A percentile compares a stretch with the other conserved stretches of the same genome.
Conservation (phyloP, 1,140 invertebrate species). For the Dreissena polymorpha region DNA sequence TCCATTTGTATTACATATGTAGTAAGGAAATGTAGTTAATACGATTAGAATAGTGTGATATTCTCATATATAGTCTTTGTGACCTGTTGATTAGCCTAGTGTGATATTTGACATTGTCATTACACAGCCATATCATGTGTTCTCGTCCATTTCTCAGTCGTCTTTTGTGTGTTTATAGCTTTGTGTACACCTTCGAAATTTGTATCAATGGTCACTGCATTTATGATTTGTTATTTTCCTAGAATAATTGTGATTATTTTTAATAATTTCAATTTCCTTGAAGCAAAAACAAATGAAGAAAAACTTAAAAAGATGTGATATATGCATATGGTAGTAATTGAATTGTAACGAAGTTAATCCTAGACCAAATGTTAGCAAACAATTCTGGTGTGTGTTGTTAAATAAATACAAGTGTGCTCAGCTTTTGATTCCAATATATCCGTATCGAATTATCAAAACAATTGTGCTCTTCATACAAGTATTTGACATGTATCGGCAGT, state of each 20-base stretch:
- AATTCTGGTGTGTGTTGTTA: too few relatives aligned
- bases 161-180: not conserved
- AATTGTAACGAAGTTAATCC: too few relatives aligned
- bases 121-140: conserved; percentile 8
- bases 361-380: too few relatives aligned
- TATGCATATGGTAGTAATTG: too few relatives aligned
- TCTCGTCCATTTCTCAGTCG: not conserved
- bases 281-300: conserved; percentile 17
- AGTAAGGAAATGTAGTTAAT: not conserved
- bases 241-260: not conserved
- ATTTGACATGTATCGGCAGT: too few relatives aligned
- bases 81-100: not conserved
- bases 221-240: conserved; percentile 2
- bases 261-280: not conserved
- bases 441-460: too few relatives aligned
- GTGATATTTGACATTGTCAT: not conserved
- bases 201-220: not conserved
- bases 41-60: too few relatives aligned
- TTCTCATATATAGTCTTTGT: not conserved
- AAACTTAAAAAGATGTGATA: conserved; percentile 1
- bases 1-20: not conserved
- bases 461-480: too few relatives aligned
- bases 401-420: too few relatives aligned
- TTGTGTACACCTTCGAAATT: not conserved
- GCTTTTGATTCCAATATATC: too few relatives aligned